Evolutionary conservation across 2,888 invertebrate genomes (phyloP), one percentile per base, ranked within the genome.

Genomic region (Caenorhabditis zanzibari): DNA sequence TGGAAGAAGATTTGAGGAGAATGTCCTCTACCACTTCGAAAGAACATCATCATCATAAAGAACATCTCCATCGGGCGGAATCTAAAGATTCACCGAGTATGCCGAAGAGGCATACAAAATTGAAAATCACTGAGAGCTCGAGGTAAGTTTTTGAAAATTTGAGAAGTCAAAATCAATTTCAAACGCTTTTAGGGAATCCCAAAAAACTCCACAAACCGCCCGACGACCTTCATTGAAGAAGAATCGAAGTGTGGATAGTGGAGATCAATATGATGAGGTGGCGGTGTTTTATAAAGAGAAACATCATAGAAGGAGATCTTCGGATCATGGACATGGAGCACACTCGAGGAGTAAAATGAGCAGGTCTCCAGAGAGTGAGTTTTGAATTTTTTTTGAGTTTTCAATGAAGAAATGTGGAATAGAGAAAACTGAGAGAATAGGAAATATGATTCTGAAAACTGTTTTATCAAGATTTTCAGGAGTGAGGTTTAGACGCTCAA

Each of bases 251-350:
- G 76, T 84, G 14, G 84, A 84, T 41, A 81, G 72, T 35, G 77
- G 72, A 16, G 82, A 82, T 71, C 71, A 85, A 16, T 80, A 76
- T 61, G 85, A 84, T 79, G 87, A 73, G 79, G 86, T 82, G 44
- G 86, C 73, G 9, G 84, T 72, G 16, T 84, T 84, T 47, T 81
- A 84, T 61, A 81, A 73, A 58, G 84, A 84, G 32, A 84, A 80
- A 64, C 74, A 79, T 49, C 79, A 79, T 35, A 16, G 83, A 44
- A 68, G 82, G 71, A 61, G 79, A 69, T 83, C 83, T 10, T 83
- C 83, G 2, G 83, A 83, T 32, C 83, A 83, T 56, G 83, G 79
- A 12, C 69, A 77, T 26, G 63, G 69, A 1, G 69, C 54, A 4
- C 69, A 63, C 24, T 24, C 35, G 5, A 64, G 79, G 26, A 74